phyloP scores from a whole-genome alignment of 2,888 invertebrate species.

The Eristalinus aeneus region DNA sequence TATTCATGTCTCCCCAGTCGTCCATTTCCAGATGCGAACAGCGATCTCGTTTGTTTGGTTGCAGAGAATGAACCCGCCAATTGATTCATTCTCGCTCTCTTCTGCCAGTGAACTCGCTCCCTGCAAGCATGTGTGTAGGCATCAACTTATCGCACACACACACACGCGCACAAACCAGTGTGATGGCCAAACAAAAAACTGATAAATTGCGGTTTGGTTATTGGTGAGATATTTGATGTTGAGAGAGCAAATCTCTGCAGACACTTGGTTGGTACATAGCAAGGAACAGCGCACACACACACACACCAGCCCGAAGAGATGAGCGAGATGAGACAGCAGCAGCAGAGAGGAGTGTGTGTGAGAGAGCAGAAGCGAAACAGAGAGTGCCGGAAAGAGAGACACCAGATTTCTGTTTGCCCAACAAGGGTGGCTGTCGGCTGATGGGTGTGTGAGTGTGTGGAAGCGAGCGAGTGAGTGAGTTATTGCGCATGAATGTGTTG shows the following conservation, averaged over 20 bases:
- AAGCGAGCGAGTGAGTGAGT: not conserved
- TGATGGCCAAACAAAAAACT: conserved; percentile 41
- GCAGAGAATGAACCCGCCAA: conserved; percentile 22
- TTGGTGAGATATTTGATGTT: conserved; percentile 67
- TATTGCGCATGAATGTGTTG: conserved; percentile 13
- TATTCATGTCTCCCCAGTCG: not conserved
- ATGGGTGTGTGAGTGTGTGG: not conserved
- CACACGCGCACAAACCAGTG: not conserved
- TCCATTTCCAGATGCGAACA: not conserved
- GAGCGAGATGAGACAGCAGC: conserved; percentile 18
- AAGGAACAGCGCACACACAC: not conserved
- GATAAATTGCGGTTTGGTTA: conserved; percentile 69
- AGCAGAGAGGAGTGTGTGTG: not conserved
- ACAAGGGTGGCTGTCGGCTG: conserved; percentile 9
- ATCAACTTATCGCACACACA: not conserved
- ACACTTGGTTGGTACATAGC: conserved; percentile 57
- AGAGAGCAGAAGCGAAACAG: not conserved
- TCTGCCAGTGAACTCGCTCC: conserved; percentile 12
- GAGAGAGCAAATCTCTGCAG: conserved; percentile 69
- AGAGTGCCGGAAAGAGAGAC: not conserved
- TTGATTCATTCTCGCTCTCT: conserved; percentile 34
- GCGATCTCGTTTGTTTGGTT: conserved; percentile 12
- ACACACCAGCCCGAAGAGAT: conserved; percentile 11
- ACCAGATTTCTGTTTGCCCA: not conserved
- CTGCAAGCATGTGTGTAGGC: not conserved